Conservation (phyloP, 2,888 invertebrate species). For the Drosophila suboccidentalis region DNA sequence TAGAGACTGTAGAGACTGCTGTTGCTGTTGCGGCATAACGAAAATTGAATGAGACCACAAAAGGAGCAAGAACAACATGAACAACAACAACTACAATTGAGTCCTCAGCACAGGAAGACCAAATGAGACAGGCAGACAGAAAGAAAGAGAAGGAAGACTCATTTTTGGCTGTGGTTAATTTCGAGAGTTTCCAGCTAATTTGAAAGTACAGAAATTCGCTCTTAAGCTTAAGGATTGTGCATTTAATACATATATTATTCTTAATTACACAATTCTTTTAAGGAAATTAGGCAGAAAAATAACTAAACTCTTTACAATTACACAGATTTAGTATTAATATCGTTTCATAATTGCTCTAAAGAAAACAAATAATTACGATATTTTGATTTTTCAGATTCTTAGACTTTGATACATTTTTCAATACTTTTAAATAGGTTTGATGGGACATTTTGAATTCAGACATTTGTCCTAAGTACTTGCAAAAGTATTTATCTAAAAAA, state of each 20-base stretch:
- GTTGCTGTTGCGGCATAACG: conserved; percentile 39
- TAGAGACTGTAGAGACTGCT: conserved; percentile 11
- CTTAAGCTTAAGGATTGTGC: conserved; percentile 13
- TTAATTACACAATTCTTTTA: conserved; percentile 12
- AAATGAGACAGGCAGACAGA: not conserved
- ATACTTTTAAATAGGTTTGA: no score
- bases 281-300: not conserved
- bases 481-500: no score
- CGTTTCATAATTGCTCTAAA: not conserved
- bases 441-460: no score
- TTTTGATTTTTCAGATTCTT: no score
- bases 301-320: not conserved
- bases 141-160: conserved; percentile 3
- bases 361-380: no score
- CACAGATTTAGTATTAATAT: not conserved
- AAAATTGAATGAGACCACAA: conserved; percentile 67
- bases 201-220: conserved; percentile 25
- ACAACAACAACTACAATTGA: conserved; percentile 1
- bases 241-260: conserved; percentile 2
- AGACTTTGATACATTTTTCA: no score
- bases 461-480: no score
- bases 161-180: conserved; percentile 30
- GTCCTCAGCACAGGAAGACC: not conserved
- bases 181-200: conserved; percentile 21
- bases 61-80: conserved; percentile 30